Evolutionary conservation across 2,113 vertebrate genomes (phyloP).

Genomic region (Thalassarche chlororhynchos): DNA sequence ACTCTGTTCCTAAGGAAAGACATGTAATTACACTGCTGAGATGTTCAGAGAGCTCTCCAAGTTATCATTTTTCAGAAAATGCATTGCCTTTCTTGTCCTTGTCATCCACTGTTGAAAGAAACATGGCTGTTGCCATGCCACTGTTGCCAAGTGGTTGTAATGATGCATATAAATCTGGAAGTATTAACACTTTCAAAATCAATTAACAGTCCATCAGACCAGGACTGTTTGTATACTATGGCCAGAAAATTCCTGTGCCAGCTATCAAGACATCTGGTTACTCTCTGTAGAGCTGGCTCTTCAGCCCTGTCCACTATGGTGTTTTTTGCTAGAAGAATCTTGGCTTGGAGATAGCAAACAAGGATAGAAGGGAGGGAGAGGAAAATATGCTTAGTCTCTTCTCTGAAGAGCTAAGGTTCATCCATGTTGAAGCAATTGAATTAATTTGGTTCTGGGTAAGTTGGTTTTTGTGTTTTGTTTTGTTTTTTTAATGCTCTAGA

Average conservation of each 20-base stretch:
- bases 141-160: constrained; percentile 48
- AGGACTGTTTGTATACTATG: background rate
- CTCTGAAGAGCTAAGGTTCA: background rate
- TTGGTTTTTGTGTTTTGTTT: background rate
- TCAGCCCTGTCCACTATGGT: background rate
- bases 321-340: background rate
- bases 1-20: constrained; percentile 49
- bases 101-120: constrained; percentile 30
- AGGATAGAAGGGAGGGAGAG: background rate
- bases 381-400: background rate
- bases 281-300: background rate
- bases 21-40: constrained; percentile 44
- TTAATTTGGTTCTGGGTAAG: background rate
- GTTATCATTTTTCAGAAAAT: constrained; percentile 53
- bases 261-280: background rate
- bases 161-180: constrained; percentile 23
- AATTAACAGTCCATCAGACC: constrained; percentile 17
- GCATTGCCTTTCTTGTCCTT: constrained; percentile 35
- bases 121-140: constrained; percentile 42
- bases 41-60: constrained; percentile 42
- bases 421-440: background rate
- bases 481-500: background rate
- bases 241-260: constrained; percentile 27
- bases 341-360: background rate
- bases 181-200: constrained; percentile 49